phyloP scores from a whole-genome alignment of 2,888 invertebrate species.

The Opisthograptis luteolata region DNA sequence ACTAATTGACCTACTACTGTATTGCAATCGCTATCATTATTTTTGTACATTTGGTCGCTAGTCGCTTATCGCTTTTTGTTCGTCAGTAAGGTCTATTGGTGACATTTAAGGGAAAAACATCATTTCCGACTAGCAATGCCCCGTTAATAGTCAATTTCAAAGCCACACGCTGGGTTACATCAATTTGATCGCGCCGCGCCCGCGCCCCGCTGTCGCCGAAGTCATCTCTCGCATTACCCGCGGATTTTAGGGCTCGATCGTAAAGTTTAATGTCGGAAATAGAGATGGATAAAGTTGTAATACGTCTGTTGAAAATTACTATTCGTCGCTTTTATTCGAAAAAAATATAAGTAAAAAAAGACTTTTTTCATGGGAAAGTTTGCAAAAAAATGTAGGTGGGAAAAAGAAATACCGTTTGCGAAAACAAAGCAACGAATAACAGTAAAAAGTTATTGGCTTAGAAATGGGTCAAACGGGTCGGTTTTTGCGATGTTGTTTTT shows the following conservation, averaged over 20 bases:
- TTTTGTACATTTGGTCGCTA: no score
- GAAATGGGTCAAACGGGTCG: background rate
- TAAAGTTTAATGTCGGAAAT: conserved; percentile 33
- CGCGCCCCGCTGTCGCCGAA: conserved; percentile 14
- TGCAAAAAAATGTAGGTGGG: no score
- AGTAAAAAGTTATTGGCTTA: background rate
- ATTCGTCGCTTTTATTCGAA: background rate
- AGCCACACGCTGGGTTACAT: conserved; percentile 8
- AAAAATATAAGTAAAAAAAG: no score
- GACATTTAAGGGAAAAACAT: no score
- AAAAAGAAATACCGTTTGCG: no score
- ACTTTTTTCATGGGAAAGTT: no score
- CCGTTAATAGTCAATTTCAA: conserved; percentile 1
- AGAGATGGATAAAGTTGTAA: conserved; percentile 14
- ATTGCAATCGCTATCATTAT: no score
- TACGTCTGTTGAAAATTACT: conserved; percentile 3
- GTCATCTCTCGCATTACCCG: conserved; percentile 4
- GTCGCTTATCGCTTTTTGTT: no score
- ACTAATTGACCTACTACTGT: no score
- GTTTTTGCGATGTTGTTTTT: no score
- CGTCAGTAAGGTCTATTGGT: no score
- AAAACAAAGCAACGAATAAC: background rate
- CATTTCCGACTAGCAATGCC: no score
- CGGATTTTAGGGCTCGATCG: conserved; percentile 23
- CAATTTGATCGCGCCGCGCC: conserved; percentile 13